Percentiles rank a stretch among this genome's conserved stretches.
These are phyloP conservation scores for Cyclopterus lumpus DNA, from an alignment of 2,797 vertebrate species.

Conservation along the genomic window DNA sequence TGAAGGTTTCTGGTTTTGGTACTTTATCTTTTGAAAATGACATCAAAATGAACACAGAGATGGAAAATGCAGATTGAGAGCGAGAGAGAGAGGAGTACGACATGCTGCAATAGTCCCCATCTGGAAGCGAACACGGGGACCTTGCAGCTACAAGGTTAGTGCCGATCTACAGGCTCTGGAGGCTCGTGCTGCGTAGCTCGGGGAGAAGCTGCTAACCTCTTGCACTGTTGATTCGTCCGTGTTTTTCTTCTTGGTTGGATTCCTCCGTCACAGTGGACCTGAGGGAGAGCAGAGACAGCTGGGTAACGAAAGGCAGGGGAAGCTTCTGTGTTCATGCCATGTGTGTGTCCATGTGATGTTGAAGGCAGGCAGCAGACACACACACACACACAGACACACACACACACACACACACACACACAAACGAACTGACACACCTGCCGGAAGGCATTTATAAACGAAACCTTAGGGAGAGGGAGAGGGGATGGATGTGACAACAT, in stretches of 20 bases:
- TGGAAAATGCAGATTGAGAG: neutral
- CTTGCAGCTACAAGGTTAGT: neutral
- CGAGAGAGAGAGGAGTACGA: neutral
- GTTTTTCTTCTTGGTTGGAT: slow-evolving; percentile 23
- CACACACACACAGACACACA: neutral
- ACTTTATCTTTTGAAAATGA: neutral
- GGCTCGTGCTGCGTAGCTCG: neutral
- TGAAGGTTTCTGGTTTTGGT: neutral
- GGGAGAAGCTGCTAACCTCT: slow-evolving; percentile 19
- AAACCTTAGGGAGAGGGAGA: slow-evolving; percentile 26
- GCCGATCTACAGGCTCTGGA: neutral
- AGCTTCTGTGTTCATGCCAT: slow-evolving; percentile 8
- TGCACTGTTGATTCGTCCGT: neutral
- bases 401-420: neutral
- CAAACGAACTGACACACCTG: slow-evolving; percentile 16
- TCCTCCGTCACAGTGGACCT: slow-evolving; percentile 21
- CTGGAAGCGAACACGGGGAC: neutral
- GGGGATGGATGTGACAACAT: slow-evolving; percentile 31
- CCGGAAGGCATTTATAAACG: slow-evolving; percentile 20
- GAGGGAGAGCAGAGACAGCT: slow-evolving; percentile 39
- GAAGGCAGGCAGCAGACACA: neutral
- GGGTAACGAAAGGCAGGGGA: slow-evolving; percentile 15
- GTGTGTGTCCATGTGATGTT: slow-evolving; percentile 22
- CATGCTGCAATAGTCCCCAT: neutral
- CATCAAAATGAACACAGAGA: neutral